Conservation (phyloP, 2,113 vertebrate species). For the Gadus chalcogrammus region DNA sequence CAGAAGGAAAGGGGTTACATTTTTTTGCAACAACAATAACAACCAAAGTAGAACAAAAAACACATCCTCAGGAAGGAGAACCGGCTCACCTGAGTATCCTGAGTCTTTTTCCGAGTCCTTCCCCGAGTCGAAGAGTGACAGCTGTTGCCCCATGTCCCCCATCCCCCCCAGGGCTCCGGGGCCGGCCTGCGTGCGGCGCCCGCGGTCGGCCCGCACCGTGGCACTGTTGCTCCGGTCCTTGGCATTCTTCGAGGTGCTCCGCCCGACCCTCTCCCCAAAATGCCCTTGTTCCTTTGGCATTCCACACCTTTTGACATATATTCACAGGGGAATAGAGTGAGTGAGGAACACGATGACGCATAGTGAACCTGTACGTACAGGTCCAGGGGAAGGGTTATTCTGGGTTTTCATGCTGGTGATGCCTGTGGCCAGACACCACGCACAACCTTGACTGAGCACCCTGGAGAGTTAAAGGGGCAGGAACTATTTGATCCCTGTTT, state of each 20-base stretch:
- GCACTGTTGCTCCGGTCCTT: constrained; percentile 65
- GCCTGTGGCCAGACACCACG: too few species aligned
- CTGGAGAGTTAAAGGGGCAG: too few species aligned
- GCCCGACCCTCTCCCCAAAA: constrained; percentile 30
- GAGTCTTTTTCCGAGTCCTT: constrained; percentile 69
- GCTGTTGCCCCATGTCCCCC: constrained; percentile 3
- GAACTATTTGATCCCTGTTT: too few species aligned
- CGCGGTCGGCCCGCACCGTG: constrained; percentile 39
- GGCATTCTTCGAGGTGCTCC: constrained; percentile 52
- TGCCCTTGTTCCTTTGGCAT: constrained; percentile 59
- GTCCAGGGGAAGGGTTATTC: background rate
- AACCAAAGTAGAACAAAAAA: background rate
- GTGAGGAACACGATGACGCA: too few species aligned
- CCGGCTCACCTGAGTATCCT: constrained; percentile 63
- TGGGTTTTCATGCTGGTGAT: background rate
- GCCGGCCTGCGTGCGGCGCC: constrained; percentile 9
- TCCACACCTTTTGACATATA: constrained; percentile 19
- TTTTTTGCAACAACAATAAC: background rate
- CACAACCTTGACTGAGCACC: too few species aligned
- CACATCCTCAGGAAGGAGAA: background rate
- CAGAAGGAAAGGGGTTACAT: background rate
- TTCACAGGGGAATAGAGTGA: too few species aligned
- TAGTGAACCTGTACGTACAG: too few species aligned
- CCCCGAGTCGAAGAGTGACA: constrained; percentile 52
- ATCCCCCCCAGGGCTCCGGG: constrained; percentile 7